A percentile compares a stretch with the other conserved stretches of the same genome.
Conservation (phyloP, 2,888 invertebrate species). For the Atherix ibis region DNA sequence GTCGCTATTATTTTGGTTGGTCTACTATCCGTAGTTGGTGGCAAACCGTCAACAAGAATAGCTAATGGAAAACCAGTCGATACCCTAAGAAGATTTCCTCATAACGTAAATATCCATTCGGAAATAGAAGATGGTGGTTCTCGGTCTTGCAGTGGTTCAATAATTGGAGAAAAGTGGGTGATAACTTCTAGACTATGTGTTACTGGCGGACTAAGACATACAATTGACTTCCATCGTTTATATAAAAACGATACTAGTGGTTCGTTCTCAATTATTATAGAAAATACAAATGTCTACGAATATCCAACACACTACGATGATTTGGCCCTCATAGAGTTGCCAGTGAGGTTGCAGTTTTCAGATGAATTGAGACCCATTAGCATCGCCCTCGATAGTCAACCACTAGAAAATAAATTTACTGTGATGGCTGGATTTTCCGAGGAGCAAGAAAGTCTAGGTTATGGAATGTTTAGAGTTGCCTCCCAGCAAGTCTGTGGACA, state of each 20-base stretch:
- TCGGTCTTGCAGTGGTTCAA: constrained; percentile 8
- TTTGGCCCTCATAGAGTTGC: constrained; percentile 8
- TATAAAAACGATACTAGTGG: background rate
- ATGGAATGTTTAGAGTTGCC: constrained; percentile 10
- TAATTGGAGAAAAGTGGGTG: constrained; percentile 7
- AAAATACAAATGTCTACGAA: constrained; percentile 2
- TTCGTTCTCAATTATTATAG: constrained; percentile 4
- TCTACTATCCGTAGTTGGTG: too few species aligned
- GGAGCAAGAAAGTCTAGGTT: constrained; percentile 8
- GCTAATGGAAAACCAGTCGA: constrained; percentile 8
- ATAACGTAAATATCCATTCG: constrained; percentile 7
- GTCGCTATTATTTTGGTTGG: too few species aligned
- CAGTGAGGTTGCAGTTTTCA: constrained; percentile 5
- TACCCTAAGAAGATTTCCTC: constrained; percentile 10
- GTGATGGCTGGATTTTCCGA: constrained; percentile 10
- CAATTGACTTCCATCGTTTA: constrained; percentile 1
- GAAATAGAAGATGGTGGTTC: too few species aligned
- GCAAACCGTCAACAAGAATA: constrained; percentile 2
- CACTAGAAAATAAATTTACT: constrained; percentile 1
- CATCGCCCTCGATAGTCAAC: background rate
- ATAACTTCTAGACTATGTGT: constrained; percentile 9
- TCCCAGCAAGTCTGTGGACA: constrained; percentile 5
- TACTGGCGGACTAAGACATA: background rate
- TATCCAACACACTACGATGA: constrained; percentile 11
- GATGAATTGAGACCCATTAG: constrained; percentile 1